phyloP scores from a whole-genome alignment of 2,888 invertebrate species.

The Apotomis turbidana region DNA sequence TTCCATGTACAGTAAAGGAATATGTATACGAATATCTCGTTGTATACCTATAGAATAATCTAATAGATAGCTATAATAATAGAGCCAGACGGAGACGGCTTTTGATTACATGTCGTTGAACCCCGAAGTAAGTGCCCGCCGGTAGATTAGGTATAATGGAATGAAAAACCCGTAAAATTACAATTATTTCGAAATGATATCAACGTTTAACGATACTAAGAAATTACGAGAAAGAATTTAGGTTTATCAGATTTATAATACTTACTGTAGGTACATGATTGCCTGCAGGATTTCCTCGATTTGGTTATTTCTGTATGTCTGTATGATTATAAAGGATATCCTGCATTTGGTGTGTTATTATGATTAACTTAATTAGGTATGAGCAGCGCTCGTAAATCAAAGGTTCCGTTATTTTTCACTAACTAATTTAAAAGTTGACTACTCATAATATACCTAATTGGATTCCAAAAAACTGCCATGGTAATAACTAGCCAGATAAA shows the following conservation, averaged over 20 bases:
- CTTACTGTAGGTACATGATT: slow-evolving; percentile 2
- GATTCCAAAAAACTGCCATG: too few relatives aligned
- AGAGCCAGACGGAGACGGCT: not conserved
- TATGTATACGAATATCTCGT: too few relatives aligned
- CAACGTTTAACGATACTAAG: slow-evolving; percentile 18
- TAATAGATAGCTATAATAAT: not conserved
- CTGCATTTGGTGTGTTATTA: slow-evolving; percentile 18
- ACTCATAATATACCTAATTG: too few relatives aligned
- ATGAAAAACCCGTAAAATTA: slow-evolving; percentile 5
- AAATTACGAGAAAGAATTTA: slow-evolving; percentile 12
- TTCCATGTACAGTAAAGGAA: too few relatives aligned
- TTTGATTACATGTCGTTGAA: slow-evolving; percentile 28
- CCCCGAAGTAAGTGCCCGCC: not conserved
- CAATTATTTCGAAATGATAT: slow-evolving; percentile 1
- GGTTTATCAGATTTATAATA: slow-evolving; percentile 5
- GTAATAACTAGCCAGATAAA: too few relatives aligned
- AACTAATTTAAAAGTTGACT: too few relatives aligned
- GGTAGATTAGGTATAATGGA: not conserved
- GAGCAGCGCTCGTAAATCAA: not conserved
- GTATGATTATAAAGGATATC: slow-evolving; percentile 25
- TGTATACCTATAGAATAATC: not conserved
- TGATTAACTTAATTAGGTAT: not conserved
- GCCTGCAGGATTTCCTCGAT: slow-evolving; percentile 34
- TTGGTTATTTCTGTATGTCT: slow-evolving; percentile 1
- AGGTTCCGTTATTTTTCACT: not conserved